Evolutionary conservation across 2,888 invertebrate species (phyloP).

Genomic region (Pasiphila rectangulata): DNA sequence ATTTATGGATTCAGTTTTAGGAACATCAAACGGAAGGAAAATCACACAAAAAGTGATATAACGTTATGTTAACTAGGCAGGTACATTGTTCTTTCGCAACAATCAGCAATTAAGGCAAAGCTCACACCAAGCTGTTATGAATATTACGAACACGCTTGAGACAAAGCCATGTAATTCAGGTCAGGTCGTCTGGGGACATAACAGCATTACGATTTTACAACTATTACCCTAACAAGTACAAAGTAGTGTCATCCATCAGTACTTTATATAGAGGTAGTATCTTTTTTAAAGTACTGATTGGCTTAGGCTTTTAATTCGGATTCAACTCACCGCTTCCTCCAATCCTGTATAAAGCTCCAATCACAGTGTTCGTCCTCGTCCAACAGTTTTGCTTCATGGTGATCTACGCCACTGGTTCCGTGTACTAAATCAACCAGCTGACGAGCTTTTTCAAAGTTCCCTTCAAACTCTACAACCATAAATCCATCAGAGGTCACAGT

Average conservation of each 20-base stretch:
- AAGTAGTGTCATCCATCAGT: too few species aligned
- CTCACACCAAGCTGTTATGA: conserved; percentile 53
- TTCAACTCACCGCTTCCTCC: conserved; percentile 83
- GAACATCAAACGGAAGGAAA: neutral
- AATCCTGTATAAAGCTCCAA: conserved; percentile 88
- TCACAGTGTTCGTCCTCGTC: conserved; percentile 81
- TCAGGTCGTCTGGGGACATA: conserved; percentile 44
- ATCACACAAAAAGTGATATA: conserved; percentile 27
- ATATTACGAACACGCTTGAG: conserved; percentile 41
- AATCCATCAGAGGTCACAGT: conserved; percentile 77
- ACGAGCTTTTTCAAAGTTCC: conserved; percentile 81
- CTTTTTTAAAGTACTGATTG: too few species aligned
- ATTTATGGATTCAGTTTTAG: too few species aligned
- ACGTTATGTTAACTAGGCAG: conserved; percentile 34
- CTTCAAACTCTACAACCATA: conserved; percentile 82
- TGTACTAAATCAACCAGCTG: conserved; percentile 82
- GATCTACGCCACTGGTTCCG: conserved; percentile 60
- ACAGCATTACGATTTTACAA: conserved; percentile 29
- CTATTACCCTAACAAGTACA: too few species aligned
- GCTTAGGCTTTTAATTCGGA: neutral
- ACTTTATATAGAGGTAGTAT: neutral
- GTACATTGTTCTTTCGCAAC: conserved; percentile 47
- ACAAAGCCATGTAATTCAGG: conserved; percentile 54
- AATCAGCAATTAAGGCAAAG: conserved; percentile 54
- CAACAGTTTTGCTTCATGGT: conserved; percentile 69